phyloP scores from a whole-genome alignment of 2,113 vertebrate species.

The Pseudorectes ferrugineus region DNA sequence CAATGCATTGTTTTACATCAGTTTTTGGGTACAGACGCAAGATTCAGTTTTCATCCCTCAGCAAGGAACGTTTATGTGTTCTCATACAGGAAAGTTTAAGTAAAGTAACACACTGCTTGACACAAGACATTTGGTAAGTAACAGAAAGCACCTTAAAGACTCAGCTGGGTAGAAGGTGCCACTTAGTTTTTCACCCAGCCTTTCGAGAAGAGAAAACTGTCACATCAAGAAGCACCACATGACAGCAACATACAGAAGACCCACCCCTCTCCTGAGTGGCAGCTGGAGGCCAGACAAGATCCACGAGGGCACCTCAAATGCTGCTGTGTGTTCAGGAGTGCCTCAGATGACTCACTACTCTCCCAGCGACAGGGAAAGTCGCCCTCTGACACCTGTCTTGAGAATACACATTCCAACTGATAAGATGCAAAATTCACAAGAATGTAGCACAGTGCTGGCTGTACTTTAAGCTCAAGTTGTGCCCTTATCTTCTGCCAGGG shows the following conservation, averaged over 20 bases:
- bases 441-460: neutral
- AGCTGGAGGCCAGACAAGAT: neutral
- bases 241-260: neutral
- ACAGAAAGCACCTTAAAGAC: neutral
- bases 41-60: neutral
- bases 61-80: neutral
- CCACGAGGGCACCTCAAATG: fast-evolving
- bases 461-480: neutral
- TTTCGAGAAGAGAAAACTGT: neutral
- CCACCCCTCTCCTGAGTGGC: neutral
- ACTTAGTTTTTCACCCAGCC: neutral
- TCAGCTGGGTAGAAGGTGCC: neutral
- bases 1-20: neutral
- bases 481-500: neutral
- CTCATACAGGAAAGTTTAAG: neutral
- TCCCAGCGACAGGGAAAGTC: neutral
- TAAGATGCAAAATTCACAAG: neutral
- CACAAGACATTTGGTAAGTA: neutral
- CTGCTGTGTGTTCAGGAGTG: neutral
- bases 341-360: neutral
- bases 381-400: neutral
- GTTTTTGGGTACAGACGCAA: neutral
- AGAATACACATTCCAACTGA: neutral
- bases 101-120: neutral
- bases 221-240: neutral